Conservation (phyloP, 2,113 vertebrate species). For the Erythrolamprus reginae region DNA sequence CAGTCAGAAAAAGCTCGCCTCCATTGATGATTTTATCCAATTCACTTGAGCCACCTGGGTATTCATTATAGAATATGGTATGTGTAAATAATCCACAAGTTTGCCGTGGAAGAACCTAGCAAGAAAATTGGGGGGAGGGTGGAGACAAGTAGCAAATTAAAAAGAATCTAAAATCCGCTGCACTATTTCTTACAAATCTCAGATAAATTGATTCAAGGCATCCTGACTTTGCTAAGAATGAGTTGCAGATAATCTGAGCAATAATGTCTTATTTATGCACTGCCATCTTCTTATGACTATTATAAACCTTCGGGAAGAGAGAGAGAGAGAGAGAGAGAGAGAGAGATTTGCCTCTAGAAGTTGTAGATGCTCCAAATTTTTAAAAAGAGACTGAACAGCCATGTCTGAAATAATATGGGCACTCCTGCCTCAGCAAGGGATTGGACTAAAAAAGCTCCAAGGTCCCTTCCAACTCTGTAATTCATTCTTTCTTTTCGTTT, state of each 20-base stretch:
- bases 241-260: not conserved
- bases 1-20: slow-evolving; percentile 93
- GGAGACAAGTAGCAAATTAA: not conserved
- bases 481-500: not conserved
- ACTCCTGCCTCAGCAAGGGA: not conserved
- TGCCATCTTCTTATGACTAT: not conserved
- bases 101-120: slow-evolving; percentile 92
- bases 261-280: not conserved
- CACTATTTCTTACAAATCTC: not conserved
- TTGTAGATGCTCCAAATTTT: not conserved
- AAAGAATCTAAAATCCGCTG: not conserved
- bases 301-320: too few species aligned
- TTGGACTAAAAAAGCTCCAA: not conserved
- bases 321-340: too few species aligned
- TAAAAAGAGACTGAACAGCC: not conserved
- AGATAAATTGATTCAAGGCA: not conserved
- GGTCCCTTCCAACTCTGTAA: not conserved
- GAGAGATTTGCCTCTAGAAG: too few species aligned
- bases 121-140: not conserved
- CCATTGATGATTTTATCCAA: slow-evolving; percentile 97
- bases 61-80: slow-evolving; percentile 98
- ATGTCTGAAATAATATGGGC: not conserved
- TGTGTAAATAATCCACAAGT: slow-evolving; percentile 97
- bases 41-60: slow-evolving; percentile 90
- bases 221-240: not conserved